These are phyloP conservation scores for Dasypolia templi DNA, from an alignment of 2,888 invertebrate genomes.

Conservation along the genomic window DNA sequence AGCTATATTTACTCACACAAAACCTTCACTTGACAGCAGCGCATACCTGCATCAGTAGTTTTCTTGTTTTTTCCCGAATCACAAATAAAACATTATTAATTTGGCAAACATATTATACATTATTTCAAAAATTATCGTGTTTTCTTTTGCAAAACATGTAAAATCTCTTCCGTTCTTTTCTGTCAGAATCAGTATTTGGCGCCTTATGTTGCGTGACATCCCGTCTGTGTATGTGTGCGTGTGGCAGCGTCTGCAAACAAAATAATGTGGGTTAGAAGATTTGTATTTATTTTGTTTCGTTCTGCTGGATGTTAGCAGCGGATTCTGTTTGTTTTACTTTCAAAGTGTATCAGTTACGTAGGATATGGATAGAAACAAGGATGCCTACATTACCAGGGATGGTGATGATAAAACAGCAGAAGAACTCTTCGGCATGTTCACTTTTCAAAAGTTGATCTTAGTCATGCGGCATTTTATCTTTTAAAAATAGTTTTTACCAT, in stretches of 20 bases:
- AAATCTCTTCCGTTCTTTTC: conserved; percentile 45
- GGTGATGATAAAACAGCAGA: not conserved
- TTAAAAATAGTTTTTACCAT: not conserved
- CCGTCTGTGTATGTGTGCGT: conserved; percentile 60
- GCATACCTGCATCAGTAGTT: not conserved
- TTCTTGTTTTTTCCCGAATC: not conserved
- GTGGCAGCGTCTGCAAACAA: conserved; percentile 66
- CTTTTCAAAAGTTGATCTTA: not conserved
- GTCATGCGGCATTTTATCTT: not conserved
- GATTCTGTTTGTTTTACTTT: conserved; percentile 26
- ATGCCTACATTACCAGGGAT: not conserved
- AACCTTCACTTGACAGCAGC: conserved; percentile 28
- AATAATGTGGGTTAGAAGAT: conserved; percentile 8
- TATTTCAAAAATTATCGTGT: conserved; percentile 5
- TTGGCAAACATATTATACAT: not conserved
- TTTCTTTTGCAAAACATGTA: conserved; percentile 40
- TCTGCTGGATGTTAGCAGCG: conserved; percentile 14
- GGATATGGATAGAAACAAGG: not conserved
- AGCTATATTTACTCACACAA: conserved; percentile 5
- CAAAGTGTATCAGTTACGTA: not conserved
- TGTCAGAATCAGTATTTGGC: conserved; percentile 54
- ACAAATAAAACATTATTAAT: not conserved
- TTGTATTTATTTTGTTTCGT: conserved; percentile 35
- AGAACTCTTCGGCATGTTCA: not conserved
- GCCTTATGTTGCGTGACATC: conserved; percentile 63